Evolutionary conservation across 2,888 invertebrate genomes (phyloP).

Genomic region (Gari tellinella): DNA sequence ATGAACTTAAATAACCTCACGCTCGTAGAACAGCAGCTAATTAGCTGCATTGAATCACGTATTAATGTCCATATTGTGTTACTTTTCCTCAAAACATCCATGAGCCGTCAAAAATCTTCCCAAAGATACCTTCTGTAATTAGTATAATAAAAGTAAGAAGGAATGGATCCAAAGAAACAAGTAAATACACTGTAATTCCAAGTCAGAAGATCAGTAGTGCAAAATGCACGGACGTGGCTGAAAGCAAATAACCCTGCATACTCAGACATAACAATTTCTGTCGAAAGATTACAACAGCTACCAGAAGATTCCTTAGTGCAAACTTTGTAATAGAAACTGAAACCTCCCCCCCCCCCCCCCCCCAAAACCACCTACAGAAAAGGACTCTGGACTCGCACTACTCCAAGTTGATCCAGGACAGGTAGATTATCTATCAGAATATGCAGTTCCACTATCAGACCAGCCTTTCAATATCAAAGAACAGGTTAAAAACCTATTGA

Average conservation of each 20-base stretch:
- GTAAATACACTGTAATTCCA: conserved; percentile 49
- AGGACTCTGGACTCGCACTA: conserved; percentile 42
- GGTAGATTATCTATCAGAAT: conserved; percentile 23
- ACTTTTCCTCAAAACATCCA: conserved; percentile 52
- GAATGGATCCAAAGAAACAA: conserved; percentile 30
- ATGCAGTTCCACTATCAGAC: conserved; percentile 22
- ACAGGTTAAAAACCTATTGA: conserved; percentile 11
- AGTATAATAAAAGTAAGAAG: conserved; percentile 34
- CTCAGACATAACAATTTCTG: conserved; percentile 30
- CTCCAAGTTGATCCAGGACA: conserved; percentile 31
- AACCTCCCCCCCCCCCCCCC: no score
- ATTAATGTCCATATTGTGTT: conserved; percentile 43
- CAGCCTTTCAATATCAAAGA: conserved; percentile 4
- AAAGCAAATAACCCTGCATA: conserved; percentile 41
- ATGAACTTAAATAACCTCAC: conserved; percentile 26
- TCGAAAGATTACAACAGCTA: conserved; percentile 37
- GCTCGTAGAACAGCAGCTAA: conserved; percentile 46
- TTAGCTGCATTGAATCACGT: conserved; percentile 11
- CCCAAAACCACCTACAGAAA: not conserved
- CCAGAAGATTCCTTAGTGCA: no score
- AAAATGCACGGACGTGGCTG: conserved; percentile 40
- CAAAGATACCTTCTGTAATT: conserved; percentile 34
- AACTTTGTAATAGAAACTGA: conserved; percentile 32
- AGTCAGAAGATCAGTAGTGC: conserved; percentile 37
- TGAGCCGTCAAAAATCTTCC: conserved; percentile 40